Base-by-base conservation (phyloP, 1,140 invertebrate genomes). In the Cyclargus thomasi region DNA sequence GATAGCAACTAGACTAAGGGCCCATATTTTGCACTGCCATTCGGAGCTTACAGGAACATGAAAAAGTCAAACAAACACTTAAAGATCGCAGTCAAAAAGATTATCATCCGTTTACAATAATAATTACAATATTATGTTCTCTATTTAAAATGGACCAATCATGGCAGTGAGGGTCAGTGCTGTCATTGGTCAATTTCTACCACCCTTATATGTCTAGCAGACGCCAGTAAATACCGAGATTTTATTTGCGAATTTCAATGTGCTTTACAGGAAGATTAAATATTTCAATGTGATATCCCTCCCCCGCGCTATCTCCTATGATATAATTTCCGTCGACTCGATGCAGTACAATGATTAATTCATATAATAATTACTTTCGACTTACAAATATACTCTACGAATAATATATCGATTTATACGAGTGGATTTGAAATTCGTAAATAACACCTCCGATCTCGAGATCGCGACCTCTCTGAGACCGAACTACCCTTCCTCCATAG, bases 131-230 rank as follows among this genome's bases (percentile, higher is more conserved):
- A 85, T 77, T 84, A 86, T 77, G 74, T 64, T 78, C 76, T 80
- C 81, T 89, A 87, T 82, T 71, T 79, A 83, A 89, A 87, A 87
- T 86, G 85, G 86, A 89, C 86, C 85, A 87, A 87, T 87, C 85
- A 87, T 87, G 85, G 86, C 85, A 89, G 86, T 87, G 86, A 87
- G 71, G 65, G 57, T 86, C 86, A 87, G 78, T 87, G 83, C 83
- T 84, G 81, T 87, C 85, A 87, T 87, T 89, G 85, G 86, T 89
- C 85, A 77, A 87, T 87, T 89, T 87, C 76, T 73, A 81, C 77
- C 83, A 85, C 82, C 80, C 84, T 82, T 83, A 88, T 86, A 86
- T 89, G 83, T 86, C 83, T 84, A 87, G 78, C 84, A 86, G 83
- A 88, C 79, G 84, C 86, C 80, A 80, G 78, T 76, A 68, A 74